Percentiles rank a stretch among this genome's conserved stretches.
Conservation (phyloP, 2,113 vertebrate species). For the Oenanthe melanoleuca region DNA sequence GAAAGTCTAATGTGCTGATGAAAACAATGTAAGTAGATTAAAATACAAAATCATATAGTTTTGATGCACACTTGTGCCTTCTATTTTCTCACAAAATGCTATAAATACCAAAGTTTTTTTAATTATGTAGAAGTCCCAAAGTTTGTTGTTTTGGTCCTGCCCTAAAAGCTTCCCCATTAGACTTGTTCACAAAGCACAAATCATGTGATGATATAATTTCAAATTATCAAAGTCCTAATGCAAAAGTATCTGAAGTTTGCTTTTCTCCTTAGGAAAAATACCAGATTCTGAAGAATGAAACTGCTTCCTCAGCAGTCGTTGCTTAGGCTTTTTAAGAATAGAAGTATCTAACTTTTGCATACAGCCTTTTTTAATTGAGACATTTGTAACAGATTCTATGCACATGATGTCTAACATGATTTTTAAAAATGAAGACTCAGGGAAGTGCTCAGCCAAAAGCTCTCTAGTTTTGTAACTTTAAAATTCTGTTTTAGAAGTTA, state of each 20-base stretch:
- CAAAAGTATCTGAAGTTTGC: not conserved
- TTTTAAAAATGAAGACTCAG: constrained; percentile 71
- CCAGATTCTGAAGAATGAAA: not conserved
- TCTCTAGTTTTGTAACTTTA: constrained; percentile 48
- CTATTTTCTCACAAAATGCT: constrained; percentile 6
- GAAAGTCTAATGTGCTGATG: not conserved
- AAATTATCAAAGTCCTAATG: not conserved
- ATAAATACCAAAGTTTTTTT: constrained; percentile 42
- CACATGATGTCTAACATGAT: not conserved
- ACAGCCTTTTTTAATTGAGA: not conserved
- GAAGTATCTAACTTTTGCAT: not conserved
- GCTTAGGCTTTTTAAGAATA: not conserved
- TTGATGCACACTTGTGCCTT: constrained; percentile 38
- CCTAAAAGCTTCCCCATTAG: not conserved
- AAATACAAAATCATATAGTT: constrained; percentile 4
- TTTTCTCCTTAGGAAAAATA: constrained; percentile 4
- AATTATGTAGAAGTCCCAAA: constrained; percentile 6
- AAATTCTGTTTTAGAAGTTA: not conserved
- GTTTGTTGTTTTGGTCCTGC: not conserved
- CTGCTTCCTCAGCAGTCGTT: not conserved
- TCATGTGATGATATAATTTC: not conserved
- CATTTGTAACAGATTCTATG: not conserved
- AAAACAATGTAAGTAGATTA: constrained; percentile 11
- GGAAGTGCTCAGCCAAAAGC: constrained; percentile 73
- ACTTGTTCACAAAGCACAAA: not conserved